Percentiles rank a stretch among this genome's conserved stretches.
These are phyloP conservation scores for Heliopora coerulea DNA, from an alignment of 92 coral and sea anemone genomes.

Conservation along the genomic window DNA sequence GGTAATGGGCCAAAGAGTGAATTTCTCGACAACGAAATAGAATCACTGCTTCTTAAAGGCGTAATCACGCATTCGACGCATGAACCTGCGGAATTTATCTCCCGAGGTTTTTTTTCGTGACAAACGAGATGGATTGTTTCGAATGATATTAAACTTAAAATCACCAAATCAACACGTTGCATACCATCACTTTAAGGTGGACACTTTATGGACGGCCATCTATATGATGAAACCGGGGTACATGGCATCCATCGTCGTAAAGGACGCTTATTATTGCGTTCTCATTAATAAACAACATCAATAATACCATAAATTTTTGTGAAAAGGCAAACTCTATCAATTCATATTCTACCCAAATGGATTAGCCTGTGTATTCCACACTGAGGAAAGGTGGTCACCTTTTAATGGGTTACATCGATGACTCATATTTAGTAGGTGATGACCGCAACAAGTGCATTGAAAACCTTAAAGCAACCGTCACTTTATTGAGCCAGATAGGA, in stretches of 20 bases:
- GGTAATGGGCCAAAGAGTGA: no score
- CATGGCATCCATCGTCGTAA: constrained; percentile 24
- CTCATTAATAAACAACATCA: constrained; percentile 1
- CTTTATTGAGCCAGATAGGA: background rate
- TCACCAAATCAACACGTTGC: background rate
- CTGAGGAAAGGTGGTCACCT: constrained; percentile 3
- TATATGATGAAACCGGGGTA: constrained; percentile 18
- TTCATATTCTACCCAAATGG: constrained; percentile 31
- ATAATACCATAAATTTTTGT: constrained; percentile 16
- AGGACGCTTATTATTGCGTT: constrained; percentile 20
- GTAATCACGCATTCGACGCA: background rate
- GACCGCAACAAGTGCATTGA: constrained; percentile 6
- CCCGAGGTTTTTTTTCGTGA: background rate
- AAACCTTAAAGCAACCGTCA: constrained; percentile 15
- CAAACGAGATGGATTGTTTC: constrained; percentile 15
- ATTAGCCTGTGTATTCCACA: constrained; percentile 15
- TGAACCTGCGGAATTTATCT: background rate
- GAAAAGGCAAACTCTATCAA: constrained; percentile 27
- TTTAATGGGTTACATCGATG: constrained; percentile 23
- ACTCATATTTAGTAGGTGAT: constrained; percentile 29
- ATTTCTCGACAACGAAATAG: no score
- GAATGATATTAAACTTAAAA: constrained; percentile 10
- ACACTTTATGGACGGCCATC: constrained; percentile 8
- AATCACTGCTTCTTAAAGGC: no score
- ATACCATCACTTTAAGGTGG: constrained; percentile 32